Evolutionary conservation across 2,797 vertebrate genomes (phyloP).

Genomic region (Uromys caudimaculatus): DNA sequence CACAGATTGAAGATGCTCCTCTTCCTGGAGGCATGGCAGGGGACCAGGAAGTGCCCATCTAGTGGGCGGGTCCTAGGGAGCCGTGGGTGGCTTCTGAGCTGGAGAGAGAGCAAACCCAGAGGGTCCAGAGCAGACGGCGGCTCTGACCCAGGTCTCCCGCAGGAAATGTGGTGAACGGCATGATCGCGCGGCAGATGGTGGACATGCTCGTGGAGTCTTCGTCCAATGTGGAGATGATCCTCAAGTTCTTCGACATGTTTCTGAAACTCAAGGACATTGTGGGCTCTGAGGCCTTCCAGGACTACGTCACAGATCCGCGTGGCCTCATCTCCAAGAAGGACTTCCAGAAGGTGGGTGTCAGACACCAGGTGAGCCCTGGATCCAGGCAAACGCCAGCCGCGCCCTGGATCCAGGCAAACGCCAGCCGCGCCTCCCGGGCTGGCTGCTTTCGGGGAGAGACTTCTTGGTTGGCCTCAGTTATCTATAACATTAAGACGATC

Average conservation of each 20-base stretch:
- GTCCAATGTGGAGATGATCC: conserved; percentile 99
- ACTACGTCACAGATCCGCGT: conserved; percentile 95
- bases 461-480: background rate
- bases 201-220: conserved; percentile 99
- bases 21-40: background rate
- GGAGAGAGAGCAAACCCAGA: background rate
- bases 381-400: too few relatives aligned
- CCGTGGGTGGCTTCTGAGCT: background rate
- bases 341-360: conserved; percentile 92
- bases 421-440: background rate
- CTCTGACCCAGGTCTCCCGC: conserved; percentile 40
- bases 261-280: conserved; percentile 98
- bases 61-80: background rate
- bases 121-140: background rate
- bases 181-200: conserved; percentile 97
- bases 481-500: background rate
- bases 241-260: conserved; percentile 99
- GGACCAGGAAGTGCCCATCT: background rate
- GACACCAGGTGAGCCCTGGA: background rate
- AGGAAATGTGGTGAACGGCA: conserved; percentile 98
- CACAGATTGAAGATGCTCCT: background rate
- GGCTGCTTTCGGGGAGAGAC: background rate
- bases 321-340: conserved; percentile 99
- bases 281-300: conserved; percentile 95
- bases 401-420: too few relatives aligned